Conservation (phyloP, 23 tunicate species). For the Trididemnum nubilum region DNA sequence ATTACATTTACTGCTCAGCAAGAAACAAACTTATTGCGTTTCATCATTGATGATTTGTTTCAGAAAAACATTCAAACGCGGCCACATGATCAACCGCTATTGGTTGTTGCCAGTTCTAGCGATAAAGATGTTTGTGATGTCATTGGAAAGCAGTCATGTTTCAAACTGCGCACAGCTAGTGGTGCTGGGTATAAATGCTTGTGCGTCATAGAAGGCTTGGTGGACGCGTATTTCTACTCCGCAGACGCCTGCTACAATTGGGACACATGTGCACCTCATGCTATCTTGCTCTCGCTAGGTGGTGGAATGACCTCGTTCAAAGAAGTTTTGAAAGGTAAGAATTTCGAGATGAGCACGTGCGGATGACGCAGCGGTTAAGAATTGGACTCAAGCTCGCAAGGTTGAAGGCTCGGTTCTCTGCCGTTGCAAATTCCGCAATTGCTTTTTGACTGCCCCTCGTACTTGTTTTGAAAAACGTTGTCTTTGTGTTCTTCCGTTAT, state of each 20-base stretch:
- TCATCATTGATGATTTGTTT: too few species aligned
- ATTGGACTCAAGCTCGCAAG: too few species aligned
- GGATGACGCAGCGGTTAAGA: too few species aligned
- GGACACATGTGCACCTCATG: conserved; percentile 95
- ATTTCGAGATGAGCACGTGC: too few species aligned
- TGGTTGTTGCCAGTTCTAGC: conserved; percentile 15
- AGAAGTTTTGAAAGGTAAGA: conserved; percentile 8
- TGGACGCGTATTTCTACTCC: conserved; percentile 57
- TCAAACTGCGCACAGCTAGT: conserved; percentile 28
- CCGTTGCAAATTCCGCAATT: neutral
- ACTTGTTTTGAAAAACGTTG: too few species aligned
- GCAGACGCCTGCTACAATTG: conserved; percentile 70
- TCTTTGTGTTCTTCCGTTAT: too few species aligned
- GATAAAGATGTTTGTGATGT: neutral
- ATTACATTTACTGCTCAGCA: too few species aligned
- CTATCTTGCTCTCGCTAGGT: conserved; percentile 46
- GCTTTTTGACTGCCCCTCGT: too few species aligned
- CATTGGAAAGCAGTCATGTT: neutral
- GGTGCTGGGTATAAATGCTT: conserved; percentile 88
- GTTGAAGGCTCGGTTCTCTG: neutral
- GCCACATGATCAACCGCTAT: neutral
- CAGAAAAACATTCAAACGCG: neutral
- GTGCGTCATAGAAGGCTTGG: conserved; percentile 57
- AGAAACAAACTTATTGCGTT: too few species aligned
- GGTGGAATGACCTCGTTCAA: conserved; percentile 48